Base-by-base conservation (phyloP, 2,888 invertebrate species). In the Cosmia pyralina region DNA sequence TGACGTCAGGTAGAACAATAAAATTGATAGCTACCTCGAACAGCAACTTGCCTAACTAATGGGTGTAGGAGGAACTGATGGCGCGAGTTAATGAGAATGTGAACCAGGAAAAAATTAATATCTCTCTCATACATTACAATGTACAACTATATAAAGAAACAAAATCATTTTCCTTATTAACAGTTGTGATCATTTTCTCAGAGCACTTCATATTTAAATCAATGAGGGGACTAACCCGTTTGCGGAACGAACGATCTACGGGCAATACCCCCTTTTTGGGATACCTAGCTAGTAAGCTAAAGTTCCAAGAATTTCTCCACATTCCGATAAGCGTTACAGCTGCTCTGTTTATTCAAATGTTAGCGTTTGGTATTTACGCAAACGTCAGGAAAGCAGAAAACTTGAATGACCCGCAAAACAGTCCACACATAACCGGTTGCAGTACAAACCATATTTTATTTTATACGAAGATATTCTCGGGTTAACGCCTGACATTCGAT, bases 401-500 rank as follows among this genome's bases (percentile, higher is more conserved):
- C 83, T 65, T 80, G 73, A 79, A 80, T 80, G 83, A 50, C 72
- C 72, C 60, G 52, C 22, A 13, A 72, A 81, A 82, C 53, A 71
- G 52, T 59, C 63, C 38, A 13, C 58, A 58, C 22, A 17, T 22
- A 82, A 82, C 79, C 79, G 79, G 79, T 79, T 79, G 78, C 52
- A 65, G 59, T 58, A 44, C 52, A 57, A 71, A 69, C 75, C 67
- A 81, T 71, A 68, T 75, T 75, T 70, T 75, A 83, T 80, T 58
- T 71, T 71, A 71, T 73, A 66, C 79, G 57, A 55, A 17, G 28
- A 59, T 67, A 70, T 79, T 75, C 70, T 70, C 60, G 67, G 84
- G 84, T 80, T 83, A 75, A 80, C 75, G 84, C 50, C 84, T 71
- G 84, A 83, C 81, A 80, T 72, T 72, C 82, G 69, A 84, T 77